phyloP scores from a whole-genome alignment of 2,797 vertebrate genomes.

The Microctenopoma lineatum region DNA sequence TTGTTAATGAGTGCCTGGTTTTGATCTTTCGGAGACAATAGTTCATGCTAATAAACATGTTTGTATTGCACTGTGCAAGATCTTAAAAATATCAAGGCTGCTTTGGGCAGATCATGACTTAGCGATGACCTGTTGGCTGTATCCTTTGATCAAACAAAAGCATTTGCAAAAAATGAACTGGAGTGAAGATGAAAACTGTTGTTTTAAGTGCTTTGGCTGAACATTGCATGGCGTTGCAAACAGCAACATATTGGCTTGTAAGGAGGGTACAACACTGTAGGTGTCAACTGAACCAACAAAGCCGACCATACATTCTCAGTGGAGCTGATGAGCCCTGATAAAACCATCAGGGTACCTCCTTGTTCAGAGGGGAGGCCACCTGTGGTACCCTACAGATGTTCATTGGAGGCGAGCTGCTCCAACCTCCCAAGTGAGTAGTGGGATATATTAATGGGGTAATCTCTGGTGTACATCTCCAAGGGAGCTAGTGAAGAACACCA shows the following conservation, averaged over 20 bases:
- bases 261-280: constrained; percentile 10
- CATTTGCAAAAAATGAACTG: constrained; percentile 36
- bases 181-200: constrained; percentile 40
- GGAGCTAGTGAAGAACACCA: constrained; percentile 75
- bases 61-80: constrained; percentile 30
- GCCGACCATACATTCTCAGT: constrained; percentile 24
- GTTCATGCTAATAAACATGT: constrained; percentile 13
- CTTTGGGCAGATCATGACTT: constrained; percentile 47
- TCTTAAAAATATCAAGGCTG: constrained; percentile 40
- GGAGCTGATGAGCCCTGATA: constrained; percentile 41
- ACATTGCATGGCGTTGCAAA: constrained; percentile 4
- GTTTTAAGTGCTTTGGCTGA: constrained; percentile 24
- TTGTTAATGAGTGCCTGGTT: constrained; percentile 38
- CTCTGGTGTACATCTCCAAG: constrained; percentile 79
- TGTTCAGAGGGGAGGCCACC: constrained; percentile 54
- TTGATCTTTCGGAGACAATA: constrained; percentile 56
- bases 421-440: constrained; percentile 74
- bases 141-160: constrained; percentile 53
- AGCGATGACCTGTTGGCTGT: constrained; percentile 57
- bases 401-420: constrained; percentile 42
- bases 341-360: constrained; percentile 54
- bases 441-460: constrained; percentile 91
- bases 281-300: constrained; percentile 4
- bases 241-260: constrained; percentile 23
- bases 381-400: constrained; percentile 69